Percentiles rank a stretch among this genome's conserved stretches.
Evolutionary conservation across 1,140 invertebrate genomes (phyloP).

Genomic region (Calycopis cecrops): DNA sequence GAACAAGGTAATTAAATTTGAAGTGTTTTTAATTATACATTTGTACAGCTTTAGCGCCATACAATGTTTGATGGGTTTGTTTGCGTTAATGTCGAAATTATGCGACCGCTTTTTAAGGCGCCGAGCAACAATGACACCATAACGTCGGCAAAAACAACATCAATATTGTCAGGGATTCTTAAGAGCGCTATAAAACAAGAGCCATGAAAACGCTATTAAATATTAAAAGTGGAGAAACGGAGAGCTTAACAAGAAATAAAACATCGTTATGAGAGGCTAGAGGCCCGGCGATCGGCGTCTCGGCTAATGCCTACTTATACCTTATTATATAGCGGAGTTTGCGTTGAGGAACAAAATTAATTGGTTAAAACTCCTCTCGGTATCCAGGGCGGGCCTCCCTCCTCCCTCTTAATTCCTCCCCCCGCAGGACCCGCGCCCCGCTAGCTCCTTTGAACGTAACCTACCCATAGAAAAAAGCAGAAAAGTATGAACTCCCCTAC

Average conservation of each 20-base stretch:
- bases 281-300: conserved; percentile 69
- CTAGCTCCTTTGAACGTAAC: conserved; percentile 70
- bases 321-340: conserved; percentile 75
- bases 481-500: conserved; percentile 66
- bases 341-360: conserved; percentile 77
- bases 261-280: conserved; percentile 70
- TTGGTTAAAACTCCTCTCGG: conserved; percentile 77
- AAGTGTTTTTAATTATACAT: no score
- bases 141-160: conserved; percentile 53
- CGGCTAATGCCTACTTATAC: conserved; percentile 74
- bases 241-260: conserved; percentile 75
- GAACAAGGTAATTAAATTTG: no score
- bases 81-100: conserved; percentile 2
- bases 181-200: conserved; percentile 71
- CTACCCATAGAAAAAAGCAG: conserved; percentile 72
- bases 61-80: no score
- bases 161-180: conserved; percentile 61
- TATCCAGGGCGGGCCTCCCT: conserved; percentile 69
- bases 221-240: conserved; percentile 74
- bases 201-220: conserved; percentile 74
- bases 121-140: conserved; percentile 35
- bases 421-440: conserved; percentile 49
- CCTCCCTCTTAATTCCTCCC: conserved; percentile 67
- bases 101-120: conserved; percentile 6
- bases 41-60: no score